Conservation (phyloP, 1,140 invertebrate species). For the Drosophila kepulauana region DNA sequence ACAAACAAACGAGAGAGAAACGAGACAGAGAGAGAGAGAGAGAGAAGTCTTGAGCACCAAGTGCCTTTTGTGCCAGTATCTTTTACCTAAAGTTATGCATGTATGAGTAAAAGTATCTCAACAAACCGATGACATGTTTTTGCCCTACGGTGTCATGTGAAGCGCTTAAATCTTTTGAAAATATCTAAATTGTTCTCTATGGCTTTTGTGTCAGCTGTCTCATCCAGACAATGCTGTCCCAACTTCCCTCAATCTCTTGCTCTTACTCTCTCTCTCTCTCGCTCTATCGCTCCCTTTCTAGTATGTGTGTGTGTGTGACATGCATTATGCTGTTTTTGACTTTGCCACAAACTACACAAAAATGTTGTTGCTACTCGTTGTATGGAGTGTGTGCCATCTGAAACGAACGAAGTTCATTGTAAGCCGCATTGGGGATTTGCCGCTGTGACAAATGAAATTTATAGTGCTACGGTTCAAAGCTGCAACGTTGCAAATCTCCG, state of each 20-base stretch:
- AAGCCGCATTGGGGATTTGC: constrained; percentile 65
- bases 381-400: constrained; percentile 31
- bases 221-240: constrained; percentile 56
- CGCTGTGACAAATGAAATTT: constrained; percentile 81
- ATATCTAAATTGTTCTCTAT: constrained; percentile 82
- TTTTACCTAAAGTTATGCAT: constrained; percentile 33
- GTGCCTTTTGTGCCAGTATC: constrained; percentile 16
- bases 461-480: constrained; percentile 70
- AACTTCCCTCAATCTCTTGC: neutral
- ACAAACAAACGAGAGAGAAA: constrained; percentile 67
- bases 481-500: constrained; percentile 74
- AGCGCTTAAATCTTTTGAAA: constrained; percentile 80
- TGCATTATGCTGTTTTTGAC: constrained; percentile 82
- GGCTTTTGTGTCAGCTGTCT: constrained; percentile 79
- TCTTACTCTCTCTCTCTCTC: neutral
- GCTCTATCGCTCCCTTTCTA: constrained; percentile 5
- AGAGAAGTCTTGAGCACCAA: neutral
- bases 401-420: constrained; percentile 76
- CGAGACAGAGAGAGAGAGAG: constrained; percentile 1
- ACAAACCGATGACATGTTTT: constrained; percentile 71
- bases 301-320: constrained; percentile 49
- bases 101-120: constrained; percentile 28
- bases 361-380: constrained; percentile 53
- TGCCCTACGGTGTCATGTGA: constrained; percentile 59
- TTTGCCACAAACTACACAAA: constrained; percentile 80